Base-by-base conservation (phyloP, 2,888 invertebrate genomes). In the Stegana nigrithorax region DNA sequence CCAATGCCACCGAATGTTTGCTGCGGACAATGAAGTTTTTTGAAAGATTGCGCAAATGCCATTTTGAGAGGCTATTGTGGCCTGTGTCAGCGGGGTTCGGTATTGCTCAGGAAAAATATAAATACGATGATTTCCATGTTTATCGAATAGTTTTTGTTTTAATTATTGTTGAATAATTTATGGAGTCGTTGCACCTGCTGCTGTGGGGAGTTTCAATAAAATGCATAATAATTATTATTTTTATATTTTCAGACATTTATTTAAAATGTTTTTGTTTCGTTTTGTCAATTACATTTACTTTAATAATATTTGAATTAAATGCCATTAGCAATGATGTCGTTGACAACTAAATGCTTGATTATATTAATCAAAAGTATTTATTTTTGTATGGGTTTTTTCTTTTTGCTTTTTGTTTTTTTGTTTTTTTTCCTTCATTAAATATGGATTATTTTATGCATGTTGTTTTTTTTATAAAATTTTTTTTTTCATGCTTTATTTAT, bases 261-360 rank as follows among this genome's bases (percentile, higher is more conserved):
- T 23, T 23, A 12, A 47, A 47, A 47, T 47, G 47, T 21, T 47
- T 47, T 21, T 47, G 19, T 47, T 21, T 47, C 4, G 6, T 47
- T 25, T 4, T 36, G 5, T 12, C 23, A 47, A 47, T 47, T 47
- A 47, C 47, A 47, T 47, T 10, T 23, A 23, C 36, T 23, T 23
- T 47, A 23, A 23, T 47, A 47, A 47, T 47, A 47, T 23, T n/a
- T 47, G 47, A 23, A 47, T 21, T 47, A 6, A 47, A 47, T 23
- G 47, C 39, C 39, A 39, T n/a, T n/a, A 39, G n/a, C 39, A 39
- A 39, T 39, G 39, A 39, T 39, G 6, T 39, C 14, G 47, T 23
- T 47, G 32, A 55, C 53, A 55, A 55, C 32, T 55, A 55, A 36
- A 26, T 50, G 50, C 14, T 50, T 50, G 50, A 26, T 26, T 50